Base-by-base conservation (phyloP, 2,797 vertebrate species). In the Sebastes taczanowskii region DNA sequence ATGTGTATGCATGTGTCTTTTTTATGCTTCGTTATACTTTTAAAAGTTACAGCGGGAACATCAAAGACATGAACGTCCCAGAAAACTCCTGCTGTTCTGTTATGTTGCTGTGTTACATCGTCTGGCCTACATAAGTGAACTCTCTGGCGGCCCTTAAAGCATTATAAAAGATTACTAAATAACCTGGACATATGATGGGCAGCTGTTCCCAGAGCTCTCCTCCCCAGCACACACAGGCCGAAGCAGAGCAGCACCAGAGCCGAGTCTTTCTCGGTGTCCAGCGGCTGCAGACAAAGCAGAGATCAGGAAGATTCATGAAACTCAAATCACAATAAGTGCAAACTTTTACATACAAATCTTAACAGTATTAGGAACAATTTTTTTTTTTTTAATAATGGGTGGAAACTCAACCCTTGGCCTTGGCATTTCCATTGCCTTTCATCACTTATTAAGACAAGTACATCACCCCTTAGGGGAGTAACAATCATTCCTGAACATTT, bases 111-210 rank as follows among this genome's bases (percentile, higher is more conserved):
- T 29, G 34, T 25, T 25, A 20, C 34, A 27, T 6, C 62, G 20
- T 80, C 49, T 77, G 66, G 9, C 56, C 66, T 55, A 53, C 34
- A 66, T 52, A 65, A 14, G 11, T 25, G 3, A 64, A 42, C 46
- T 23, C 25, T 27, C 10, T 34, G 8, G 16, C 1, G 1, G 22
- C 10, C 27, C 23, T 56, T n/a, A 14, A n/a, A 61, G 29, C 27
- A 13, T 30, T 42, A 25, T 14, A 55, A 56, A 68, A 34, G 61
- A 76, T 74, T 11, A 77, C 13, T 76, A 7, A 79, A 55, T 59
- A 52, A 99, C 99, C 99, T 99, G 89, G 99, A 99, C 98, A 99
- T 99, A 84, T 99, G 98, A 92, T 99, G 98, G 4, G 99, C 98
- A 20, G 99, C 98, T 11, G 98, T 99, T 67, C 99, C 99, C 87